These are phyloP conservation scores for Oreochromis grahami DNA, from an alignment of 2,797 vertebrate genomes.

Conservation along the genomic window DNA sequence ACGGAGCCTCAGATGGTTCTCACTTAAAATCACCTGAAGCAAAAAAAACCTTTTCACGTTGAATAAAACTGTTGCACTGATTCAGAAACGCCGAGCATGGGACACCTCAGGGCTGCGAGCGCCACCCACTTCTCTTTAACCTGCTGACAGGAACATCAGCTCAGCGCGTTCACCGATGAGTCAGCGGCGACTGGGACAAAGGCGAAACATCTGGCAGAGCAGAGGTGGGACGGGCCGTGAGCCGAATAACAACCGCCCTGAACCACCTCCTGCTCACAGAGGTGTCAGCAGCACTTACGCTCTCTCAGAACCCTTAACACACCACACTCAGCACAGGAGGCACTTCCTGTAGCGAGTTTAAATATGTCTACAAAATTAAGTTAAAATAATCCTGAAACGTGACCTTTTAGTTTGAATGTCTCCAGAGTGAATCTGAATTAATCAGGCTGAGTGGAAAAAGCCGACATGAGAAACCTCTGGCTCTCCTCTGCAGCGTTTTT, in stretches of 20 bases:
- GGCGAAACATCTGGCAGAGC: not conserved
- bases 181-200: not conserved
- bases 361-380: not conserved
- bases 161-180: not conserved
- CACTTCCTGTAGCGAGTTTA: not conserved
- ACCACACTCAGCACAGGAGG: not conserved
- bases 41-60: accelerated
- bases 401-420: not conserved
- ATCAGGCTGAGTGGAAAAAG: not conserved
- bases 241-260: not conserved
- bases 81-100: not conserved
- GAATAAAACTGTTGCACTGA: not conserved
- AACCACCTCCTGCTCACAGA: not conserved
- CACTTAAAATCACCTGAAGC: not conserved
- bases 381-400: not conserved
- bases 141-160: not conserved
- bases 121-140: not conserved
- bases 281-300: not conserved
- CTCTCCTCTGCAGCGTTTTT: not conserved
- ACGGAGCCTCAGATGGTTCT: not conserved
- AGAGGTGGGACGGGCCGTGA: not conserved
- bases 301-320: not conserved
- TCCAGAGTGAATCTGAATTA: not conserved
- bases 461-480: not conserved
- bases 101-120: not conserved